A percentile compares a stretch with the other conserved stretches of the same genome.
phyloP scores from a whole-genome alignment of 2,113 vertebrate species.

The Pyrgilauda ruficollis region DNA sequence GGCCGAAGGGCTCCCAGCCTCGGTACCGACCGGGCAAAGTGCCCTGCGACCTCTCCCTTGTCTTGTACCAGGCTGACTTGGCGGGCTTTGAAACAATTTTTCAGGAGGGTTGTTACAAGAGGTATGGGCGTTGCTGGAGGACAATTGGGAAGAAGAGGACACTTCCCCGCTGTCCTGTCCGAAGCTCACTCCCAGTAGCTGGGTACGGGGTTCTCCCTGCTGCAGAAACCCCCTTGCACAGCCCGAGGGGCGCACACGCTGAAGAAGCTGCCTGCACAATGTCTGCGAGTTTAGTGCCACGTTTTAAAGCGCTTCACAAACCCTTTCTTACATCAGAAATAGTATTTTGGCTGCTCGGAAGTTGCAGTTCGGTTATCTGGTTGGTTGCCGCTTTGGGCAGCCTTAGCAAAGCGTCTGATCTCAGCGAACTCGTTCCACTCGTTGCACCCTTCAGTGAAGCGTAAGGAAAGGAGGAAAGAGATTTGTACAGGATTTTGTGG shows the following conservation, averaged over 20 bases:
- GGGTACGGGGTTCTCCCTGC: accelerated
- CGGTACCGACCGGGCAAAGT: accelerated
- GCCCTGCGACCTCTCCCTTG: not conserved
- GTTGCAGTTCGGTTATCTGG: not conserved
- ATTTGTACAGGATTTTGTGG: not conserved
- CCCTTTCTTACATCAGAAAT: not conserved
- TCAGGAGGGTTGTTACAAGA: not conserved
- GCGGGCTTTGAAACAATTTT: not conserved
- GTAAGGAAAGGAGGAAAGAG: not conserved
- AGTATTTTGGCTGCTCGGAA: not conserved
- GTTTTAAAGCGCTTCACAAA: not conserved
- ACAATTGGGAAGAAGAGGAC: too few relatives aligned
- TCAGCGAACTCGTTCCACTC: not conserved
- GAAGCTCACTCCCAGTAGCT: not conserved
- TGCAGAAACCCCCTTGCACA: too few relatives aligned
- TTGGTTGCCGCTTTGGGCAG: not conserved
- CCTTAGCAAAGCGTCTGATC: not conserved
- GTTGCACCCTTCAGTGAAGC: not conserved
- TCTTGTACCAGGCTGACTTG: not conserved
- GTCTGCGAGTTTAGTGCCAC: not conserved
- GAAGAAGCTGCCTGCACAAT: not conserved
- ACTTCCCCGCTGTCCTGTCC: too few relatives aligned
- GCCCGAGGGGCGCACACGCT: not conserved
- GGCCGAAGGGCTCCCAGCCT: accelerated
- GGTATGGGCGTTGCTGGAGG: not conserved